Evolutionary conservation across 2,113 vertebrate species (phyloP), one percentile per base, ranked within the genome.

Genomic region (Leptocoma aspasia): DNA sequence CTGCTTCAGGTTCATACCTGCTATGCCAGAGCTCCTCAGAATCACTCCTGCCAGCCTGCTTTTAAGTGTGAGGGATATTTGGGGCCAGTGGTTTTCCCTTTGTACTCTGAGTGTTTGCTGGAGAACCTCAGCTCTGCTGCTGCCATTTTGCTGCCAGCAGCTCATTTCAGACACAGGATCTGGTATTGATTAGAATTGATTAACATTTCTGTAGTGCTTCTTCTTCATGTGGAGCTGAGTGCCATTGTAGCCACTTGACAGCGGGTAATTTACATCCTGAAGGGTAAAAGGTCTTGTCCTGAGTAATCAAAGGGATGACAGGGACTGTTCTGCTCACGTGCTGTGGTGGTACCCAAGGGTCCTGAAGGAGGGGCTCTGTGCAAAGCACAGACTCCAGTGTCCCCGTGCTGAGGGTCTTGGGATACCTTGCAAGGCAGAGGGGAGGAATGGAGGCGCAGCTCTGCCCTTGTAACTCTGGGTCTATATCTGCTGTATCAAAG

Each of bases 141-240:
- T 87, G 64, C 39, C 13, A 7, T 85, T 91, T 87, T 89, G 28
- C 17, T 9, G 8, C 45, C 35, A 77, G 59, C 1, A 2, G 28
- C 72, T 86, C 2, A 2, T 78, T 95, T 86, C 52, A 66, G 76
- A 70, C 23, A 23, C 52, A 39, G 77, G 23, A 63, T 45, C 19
- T 66, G 31, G 2, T 82, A 83, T 91, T 69, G 89, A 86, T 85
- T 78, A 68, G 56, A 94, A 93, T 78, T 56, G 68, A 94, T 94
- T 73, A 81, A 54, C 66, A 52, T 79, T 94, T 96, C 65, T 50
- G 1, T 26, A 54, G 10, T 17, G 13, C 10, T 82, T 54, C 84
- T 80, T 73, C 64, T 84, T 75, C 44, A 41, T 9, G 37, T 52
- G 56, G 52, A 63, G 24, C 73, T 45, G 42, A 31, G 17, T 82